Evolutionary conservation across 2,888 invertebrate species (phyloP).

Genomic region (Lymantria dispar): DNA sequence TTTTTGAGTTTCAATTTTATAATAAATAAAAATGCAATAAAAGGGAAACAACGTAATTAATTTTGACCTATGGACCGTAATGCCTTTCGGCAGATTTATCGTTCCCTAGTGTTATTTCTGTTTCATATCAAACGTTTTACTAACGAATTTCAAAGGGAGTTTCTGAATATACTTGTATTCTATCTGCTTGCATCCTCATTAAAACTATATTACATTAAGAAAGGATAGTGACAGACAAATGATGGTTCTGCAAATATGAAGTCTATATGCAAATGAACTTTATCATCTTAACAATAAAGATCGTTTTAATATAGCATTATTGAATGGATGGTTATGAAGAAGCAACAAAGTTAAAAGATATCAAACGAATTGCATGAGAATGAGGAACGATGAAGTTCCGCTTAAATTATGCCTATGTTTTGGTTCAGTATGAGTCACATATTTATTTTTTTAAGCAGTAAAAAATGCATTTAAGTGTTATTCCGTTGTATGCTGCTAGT

Average conservation of each 20-base stretch:
- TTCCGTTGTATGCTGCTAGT: no score
- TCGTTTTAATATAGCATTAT: slow-evolving; percentile 3
- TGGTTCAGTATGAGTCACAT: slow-evolving; percentile 43
- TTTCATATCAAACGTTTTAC: no score
- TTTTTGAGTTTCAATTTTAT: no score
- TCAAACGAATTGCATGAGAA: slow-evolving; percentile 49
- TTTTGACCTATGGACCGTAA: no score
- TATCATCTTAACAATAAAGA: slow-evolving; percentile 7
- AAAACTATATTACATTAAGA: slow-evolving; percentile 36
- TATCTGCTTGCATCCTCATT: slow-evolving; percentile 36
- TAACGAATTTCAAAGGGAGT: no score
- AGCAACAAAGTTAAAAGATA: slow-evolving; percentile 42
- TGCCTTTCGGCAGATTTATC: no score
- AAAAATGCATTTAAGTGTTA: no score
- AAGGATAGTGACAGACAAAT: slow-evolving; percentile 33
- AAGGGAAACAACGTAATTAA: no score
- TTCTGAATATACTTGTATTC: no score
- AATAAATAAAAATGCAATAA: no score
- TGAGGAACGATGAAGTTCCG: slow-evolving; percentile 41
- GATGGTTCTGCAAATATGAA: slow-evolving; percentile 24
- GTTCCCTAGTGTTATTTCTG: no score
- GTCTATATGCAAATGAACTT: slow-evolving; percentile 1
- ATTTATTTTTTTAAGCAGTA: not conserved
- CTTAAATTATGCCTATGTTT: slow-evolving; percentile 44
- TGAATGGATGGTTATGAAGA: slow-evolving; percentile 4